Evolutionary conservation across 1,140 invertebrate genomes (phyloP), one percentile per base, ranked within the genome.

Genomic region (Eupristina koningsbergeri): DNA sequence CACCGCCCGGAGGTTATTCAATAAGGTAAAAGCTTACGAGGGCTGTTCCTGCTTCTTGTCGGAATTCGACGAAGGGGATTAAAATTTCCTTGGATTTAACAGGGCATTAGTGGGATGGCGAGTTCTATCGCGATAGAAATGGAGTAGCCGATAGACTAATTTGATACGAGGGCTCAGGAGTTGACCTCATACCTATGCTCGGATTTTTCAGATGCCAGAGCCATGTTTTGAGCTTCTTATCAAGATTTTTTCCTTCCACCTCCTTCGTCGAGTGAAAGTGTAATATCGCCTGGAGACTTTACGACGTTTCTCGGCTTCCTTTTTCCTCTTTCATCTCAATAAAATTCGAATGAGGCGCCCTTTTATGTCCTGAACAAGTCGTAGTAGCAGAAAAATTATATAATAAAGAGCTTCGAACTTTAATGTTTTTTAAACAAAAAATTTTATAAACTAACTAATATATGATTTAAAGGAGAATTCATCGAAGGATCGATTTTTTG

Each of bases 201-300:
- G 80, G 36, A 83, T 83, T 77, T 83, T 83, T 83, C 81, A 74
- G 45, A 83, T 83, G 81, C 81, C 74, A 69, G 61, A 39, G 29
- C 53, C 80, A 53, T 81, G 80, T 74, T 74, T 8, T 47, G 17
- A 41, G 29, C 19, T 5, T 45, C 41, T 71, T 71, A 80, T 80
- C 79, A 39, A 71, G 64, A 71, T 69, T 69, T 53, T 53, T 75
- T 45, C 50, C 45, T 29, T 53, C 36, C 26, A 2, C 45, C 45
- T 19, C 45, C 31, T 11, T 45, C 29, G 22, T 58, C 67, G 36
- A 19, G 39, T 71, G 34, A 17, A 36, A 67, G 31, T 67, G 67
- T 71, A 71, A 71, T 71, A 71, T 67, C 36, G 39, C 39, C 39
- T 22, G 67, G 22, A 36, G 41, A 77, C 75, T 77, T 77, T 77